Percentiles rank a stretch among this genome's conserved stretches.
These are phyloP conservation scores for Athene noctua DNA, from an alignment of 2,113 vertebrate species.

Conservation along the genomic window DNA sequence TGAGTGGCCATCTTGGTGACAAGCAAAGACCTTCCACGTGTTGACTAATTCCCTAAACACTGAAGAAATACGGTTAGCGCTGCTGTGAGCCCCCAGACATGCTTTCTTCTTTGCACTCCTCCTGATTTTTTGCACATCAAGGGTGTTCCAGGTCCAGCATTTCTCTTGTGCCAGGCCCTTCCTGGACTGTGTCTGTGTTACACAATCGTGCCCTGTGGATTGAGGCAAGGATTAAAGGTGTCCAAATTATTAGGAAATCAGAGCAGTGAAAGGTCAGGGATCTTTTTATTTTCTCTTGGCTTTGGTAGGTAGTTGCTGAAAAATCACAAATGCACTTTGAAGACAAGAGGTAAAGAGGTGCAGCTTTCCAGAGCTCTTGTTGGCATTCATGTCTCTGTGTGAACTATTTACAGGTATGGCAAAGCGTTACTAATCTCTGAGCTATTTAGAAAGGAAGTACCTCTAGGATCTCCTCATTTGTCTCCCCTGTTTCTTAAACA, in stretches of 20 bases:
- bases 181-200: slow-evolving; percentile 35
- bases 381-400: not conserved
- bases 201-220: slow-evolving; percentile 33
- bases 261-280: slow-evolving; percentile 65
- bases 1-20: not conserved
- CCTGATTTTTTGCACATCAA: not conserved
- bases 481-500: slow-evolving; percentile 47
- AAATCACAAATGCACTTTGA: not conserved
- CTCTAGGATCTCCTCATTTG: slow-evolving; percentile 53
- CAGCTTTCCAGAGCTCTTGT: not conserved
- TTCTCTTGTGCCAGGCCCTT: slow-evolving; percentile 29
- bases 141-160: not conserved
- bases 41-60: not conserved
- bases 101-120: not conserved
- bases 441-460: slow-evolving; percentile 61
- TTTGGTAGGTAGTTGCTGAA: slow-evolving; percentile 18
- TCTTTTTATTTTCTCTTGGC: slow-evolving; percentile 55
- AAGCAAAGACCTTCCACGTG: not conserved
- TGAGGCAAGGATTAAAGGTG: slow-evolving; percentile 66
- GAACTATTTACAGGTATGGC: slow-evolving; percentile 38
- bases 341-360: not conserved
- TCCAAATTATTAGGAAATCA: slow-evolving; percentile 73
- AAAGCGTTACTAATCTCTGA: slow-evolving; percentile 52
- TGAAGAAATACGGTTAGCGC: not conserved
- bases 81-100: not conserved